These are phyloP conservation scores for Prionailurus bengalensis DNA, from an alignment of 2,113 vertebrate species.

Conservation along the genomic window DNA sequence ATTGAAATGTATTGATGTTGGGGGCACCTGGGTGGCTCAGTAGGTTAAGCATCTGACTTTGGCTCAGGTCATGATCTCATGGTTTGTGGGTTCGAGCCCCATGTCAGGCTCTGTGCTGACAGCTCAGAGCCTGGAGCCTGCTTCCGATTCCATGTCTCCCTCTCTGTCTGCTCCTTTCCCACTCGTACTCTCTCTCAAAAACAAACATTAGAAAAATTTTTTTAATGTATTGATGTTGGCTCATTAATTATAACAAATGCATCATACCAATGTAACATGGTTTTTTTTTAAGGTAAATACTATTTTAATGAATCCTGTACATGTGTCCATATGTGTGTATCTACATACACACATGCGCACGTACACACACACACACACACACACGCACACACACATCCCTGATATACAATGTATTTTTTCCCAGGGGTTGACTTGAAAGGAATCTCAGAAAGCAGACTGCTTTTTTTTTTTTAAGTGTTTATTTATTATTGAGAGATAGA, in stretches of 20 bases:
- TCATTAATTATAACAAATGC: constrained; percentile 12
- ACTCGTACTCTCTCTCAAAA: too few relatives aligned
- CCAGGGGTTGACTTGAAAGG: not conserved
- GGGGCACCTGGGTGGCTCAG: too few relatives aligned
- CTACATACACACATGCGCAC: not conserved
- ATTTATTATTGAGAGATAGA: too few relatives aligned
- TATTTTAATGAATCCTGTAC: not conserved
- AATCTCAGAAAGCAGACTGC: not conserved
- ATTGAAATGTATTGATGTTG: not conserved
- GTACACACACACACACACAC: not conserved
- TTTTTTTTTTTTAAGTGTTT: too few relatives aligned
- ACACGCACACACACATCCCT: not conserved
- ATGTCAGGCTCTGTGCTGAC: too few relatives aligned
- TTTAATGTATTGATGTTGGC: not conserved
- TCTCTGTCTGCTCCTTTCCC: too few relatives aligned
- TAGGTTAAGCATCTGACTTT: too few relatives aligned
- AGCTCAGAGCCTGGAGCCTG: too few relatives aligned
- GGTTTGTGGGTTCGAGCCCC: too few relatives aligned
- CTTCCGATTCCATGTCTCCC: too few relatives aligned
- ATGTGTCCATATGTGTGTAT: not conserved
- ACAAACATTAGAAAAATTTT: too few relatives aligned
- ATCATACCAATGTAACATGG: not conserved
- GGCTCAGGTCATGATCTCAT: too few relatives aligned
- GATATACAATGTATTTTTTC: not conserved
- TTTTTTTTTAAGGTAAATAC: not conserved